Evolutionary conservation across 2,797 vertebrate species (phyloP).

Genomic region (Clarias fuscus): DNA sequence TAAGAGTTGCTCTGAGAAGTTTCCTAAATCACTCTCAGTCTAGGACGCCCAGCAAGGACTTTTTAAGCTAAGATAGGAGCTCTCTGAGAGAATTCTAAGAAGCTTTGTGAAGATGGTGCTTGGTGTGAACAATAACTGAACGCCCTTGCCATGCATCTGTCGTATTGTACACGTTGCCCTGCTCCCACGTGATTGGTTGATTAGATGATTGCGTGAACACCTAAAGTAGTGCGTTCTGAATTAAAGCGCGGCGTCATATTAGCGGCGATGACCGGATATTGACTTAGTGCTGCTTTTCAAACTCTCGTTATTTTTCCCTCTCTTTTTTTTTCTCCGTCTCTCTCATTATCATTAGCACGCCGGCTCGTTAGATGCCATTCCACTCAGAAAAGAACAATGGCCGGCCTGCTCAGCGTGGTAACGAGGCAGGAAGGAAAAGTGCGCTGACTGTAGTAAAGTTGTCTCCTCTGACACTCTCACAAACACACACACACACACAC

Average conservation of each 20-base stretch:
- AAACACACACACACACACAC: constrained; percentile 27
- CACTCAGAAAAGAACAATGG: constrained; percentile 51
- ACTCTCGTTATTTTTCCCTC: constrained; percentile 28
- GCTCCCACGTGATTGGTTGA: not conserved
- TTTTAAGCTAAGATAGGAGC: too few relatives aligned
- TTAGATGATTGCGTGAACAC: not conserved
- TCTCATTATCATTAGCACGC: constrained; percentile 40
- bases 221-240: too few relatives aligned
- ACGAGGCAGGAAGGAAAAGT: constrained; percentile 60
- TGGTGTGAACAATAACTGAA: not conserved
- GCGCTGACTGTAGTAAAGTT: constrained; percentile 52
- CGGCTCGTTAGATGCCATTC: constrained; percentile 55
- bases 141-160: not conserved
- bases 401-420: constrained; percentile 42
- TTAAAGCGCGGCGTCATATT: too few relatives aligned
- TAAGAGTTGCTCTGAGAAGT: too few relatives aligned
- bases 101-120: too few relatives aligned
- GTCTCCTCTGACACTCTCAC: constrained; percentile 45
- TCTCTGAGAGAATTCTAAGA: too few relatives aligned
- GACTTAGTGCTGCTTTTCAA: not conserved
- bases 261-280: not conserved
- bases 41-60: too few relatives aligned
- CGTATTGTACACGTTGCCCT: not conserved
- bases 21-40: too few relatives aligned
- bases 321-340: not conserved